Evolutionary conservation across 2,888 invertebrate species (phyloP).

Genomic region (Acleris sparsana): DNA sequence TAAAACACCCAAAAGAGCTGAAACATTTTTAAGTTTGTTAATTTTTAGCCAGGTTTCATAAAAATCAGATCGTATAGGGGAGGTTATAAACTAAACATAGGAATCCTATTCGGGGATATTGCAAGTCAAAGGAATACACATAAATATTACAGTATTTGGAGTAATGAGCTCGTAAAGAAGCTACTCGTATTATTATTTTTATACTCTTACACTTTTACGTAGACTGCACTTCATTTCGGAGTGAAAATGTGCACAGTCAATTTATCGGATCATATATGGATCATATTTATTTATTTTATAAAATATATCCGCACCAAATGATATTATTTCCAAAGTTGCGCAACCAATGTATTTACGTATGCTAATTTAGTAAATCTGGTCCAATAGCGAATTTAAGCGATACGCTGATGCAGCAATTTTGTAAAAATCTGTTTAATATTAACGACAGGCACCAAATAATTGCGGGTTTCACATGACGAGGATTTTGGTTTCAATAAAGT

Average conservation of each 20-base stretch:
- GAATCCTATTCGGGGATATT: too few relatives aligned
- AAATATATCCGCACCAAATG: conserved; percentile 10
- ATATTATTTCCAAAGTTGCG: conserved; percentile 13
- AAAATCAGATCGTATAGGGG: too few relatives aligned
- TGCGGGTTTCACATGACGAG: conserved; percentile 7
- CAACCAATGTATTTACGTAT: conserved; percentile 15
- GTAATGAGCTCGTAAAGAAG: too few relatives aligned
- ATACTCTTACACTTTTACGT: too few relatives aligned
- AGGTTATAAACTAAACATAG: too few relatives aligned
- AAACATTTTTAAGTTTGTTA: too few relatives aligned
- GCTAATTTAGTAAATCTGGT: conserved; percentile 19
- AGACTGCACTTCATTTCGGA: too few relatives aligned
- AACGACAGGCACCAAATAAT: background rate
- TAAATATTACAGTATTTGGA: too few relatives aligned
- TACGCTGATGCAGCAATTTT: conserved; percentile 14
- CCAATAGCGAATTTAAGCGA: background rate
- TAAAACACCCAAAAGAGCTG: too few relatives aligned
- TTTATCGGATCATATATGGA: conserved; percentile 7
- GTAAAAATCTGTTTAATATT: conserved; percentile 1
- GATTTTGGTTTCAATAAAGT: conserved; percentile 3
- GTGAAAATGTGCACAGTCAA: background rate
- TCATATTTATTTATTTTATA: background rate
- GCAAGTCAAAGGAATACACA: too few relatives aligned
- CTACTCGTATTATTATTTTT: too few relatives aligned
- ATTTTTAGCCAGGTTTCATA: too few relatives aligned